A percentile compares a stretch with the other conserved stretches of the same genome.
Conservation (phyloP, 2,797 vertebrate genomes). For the Crenichthys baileyi region DNA sequence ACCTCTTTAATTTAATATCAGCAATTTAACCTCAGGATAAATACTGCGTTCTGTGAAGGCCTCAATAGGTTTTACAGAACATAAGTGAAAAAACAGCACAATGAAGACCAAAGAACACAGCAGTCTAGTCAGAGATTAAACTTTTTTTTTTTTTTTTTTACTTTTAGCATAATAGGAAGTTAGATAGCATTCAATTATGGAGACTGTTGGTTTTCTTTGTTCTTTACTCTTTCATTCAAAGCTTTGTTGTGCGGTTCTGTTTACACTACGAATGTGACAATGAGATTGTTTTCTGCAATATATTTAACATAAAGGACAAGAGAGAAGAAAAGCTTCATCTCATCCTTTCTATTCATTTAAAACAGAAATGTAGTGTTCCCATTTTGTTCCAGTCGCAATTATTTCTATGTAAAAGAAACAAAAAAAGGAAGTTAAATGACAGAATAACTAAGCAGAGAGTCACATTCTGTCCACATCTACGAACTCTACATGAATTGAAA, state of each 20-base stretch:
- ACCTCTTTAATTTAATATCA: too few species aligned
- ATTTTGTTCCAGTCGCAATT: not conserved
- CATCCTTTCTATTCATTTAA: not conserved
- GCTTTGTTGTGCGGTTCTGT: not conserved
- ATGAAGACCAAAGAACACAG: too few species aligned
- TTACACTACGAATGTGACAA: not conserved
- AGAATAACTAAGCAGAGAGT: not conserved
- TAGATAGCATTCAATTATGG: too few species aligned
- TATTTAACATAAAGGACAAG: not conserved
- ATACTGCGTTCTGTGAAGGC: too few species aligned
- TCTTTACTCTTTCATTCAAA: not conserved
- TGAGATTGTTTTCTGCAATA: not conserved
- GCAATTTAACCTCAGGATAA: too few species aligned
- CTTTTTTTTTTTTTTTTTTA: too few species aligned
- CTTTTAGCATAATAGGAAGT: too few species aligned
- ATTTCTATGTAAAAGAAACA: not conserved
- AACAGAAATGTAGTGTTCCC: not conserved
- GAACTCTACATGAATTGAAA: not conserved
- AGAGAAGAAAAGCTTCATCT: not conserved
- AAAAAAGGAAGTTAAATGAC: not conserved
- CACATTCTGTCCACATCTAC: not conserved
- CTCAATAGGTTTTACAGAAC: too few species aligned
- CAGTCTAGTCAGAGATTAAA: too few species aligned
- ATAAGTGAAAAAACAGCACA: too few species aligned
- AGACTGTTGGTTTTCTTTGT: not conserved